phyloP scores from a whole-genome alignment of 2,888 invertebrate species.

The Drosophila colorata region DNA sequence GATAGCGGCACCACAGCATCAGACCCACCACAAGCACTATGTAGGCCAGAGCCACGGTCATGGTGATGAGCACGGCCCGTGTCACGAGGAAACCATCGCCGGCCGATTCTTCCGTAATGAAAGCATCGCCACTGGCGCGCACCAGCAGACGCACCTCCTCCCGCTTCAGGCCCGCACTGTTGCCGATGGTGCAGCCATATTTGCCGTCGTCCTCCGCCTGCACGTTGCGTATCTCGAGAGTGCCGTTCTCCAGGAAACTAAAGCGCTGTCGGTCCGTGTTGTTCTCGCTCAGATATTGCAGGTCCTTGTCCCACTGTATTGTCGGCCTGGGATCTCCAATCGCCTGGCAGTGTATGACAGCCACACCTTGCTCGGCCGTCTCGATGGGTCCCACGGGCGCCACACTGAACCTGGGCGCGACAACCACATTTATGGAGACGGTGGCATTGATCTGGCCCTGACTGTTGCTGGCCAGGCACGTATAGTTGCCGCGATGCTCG shows the following conservation, averaged over 20 bases:
- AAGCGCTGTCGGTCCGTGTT: constrained; percentile 86
- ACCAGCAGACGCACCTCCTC: constrained; percentile 93
- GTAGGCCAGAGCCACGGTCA: constrained; percentile 96
- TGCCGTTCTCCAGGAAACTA: constrained; percentile 92
- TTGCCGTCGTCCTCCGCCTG: constrained; percentile 92
- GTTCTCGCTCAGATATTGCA: constrained; percentile 86
- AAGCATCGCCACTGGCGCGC: constrained; percentile 87
- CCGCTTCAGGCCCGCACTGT: constrained; percentile 94
- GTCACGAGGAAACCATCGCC: constrained; percentile 92
- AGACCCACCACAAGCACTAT: constrained; percentile 96
- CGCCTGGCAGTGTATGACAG: constrained; percentile 93
- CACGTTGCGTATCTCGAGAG: constrained; percentile 91
- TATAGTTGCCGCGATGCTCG: constrained; percentile 93
- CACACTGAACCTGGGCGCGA: constrained; percentile 92
- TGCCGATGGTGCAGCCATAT: constrained; percentile 98
- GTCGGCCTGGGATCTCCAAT: constrained; percentile 95
- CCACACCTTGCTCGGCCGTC: constrained; percentile 89
- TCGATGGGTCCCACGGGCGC: constrained; percentile 91
- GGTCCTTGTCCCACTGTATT: constrained; percentile 96
- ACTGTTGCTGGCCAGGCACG: constrained; percentile 92
- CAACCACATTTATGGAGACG: constrained; percentile 93
- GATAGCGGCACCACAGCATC: constrained; percentile 95
- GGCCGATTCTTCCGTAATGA: constrained; percentile 85
- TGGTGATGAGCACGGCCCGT: constrained; percentile 95
- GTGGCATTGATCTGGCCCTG: constrained; percentile 93